These are phyloP conservation scores for Balearica regulorum DNA, from an alignment of 2,797 vertebrate genomes.

Conservation along the genomic window DNA sequence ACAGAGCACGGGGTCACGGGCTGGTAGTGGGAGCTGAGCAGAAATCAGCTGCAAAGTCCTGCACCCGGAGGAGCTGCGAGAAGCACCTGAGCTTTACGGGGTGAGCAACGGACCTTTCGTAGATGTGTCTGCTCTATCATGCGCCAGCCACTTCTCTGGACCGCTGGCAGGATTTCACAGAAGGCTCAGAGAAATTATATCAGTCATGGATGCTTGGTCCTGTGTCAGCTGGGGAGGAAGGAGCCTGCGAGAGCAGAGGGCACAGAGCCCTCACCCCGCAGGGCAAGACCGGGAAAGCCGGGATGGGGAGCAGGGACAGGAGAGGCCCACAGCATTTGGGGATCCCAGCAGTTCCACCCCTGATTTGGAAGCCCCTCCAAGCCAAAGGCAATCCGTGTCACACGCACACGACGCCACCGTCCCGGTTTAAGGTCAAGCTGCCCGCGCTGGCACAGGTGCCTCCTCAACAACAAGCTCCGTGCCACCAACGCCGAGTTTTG, in stretches of 20 bases:
- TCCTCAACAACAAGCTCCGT: not conserved
- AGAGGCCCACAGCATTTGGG: rapidly evolving
- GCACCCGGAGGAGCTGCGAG: not conserved
- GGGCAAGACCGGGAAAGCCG: not conserved
- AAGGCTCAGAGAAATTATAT: not conserved
- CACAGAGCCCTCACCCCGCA: not conserved
- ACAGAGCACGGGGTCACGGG: rapidly evolving
- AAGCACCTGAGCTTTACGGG: not conserved
- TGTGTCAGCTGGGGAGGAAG: not conserved
- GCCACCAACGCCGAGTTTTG: not conserved
- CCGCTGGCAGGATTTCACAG: not conserved
- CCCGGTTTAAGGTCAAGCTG: not conserved
- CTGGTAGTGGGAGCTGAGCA: not conserved
- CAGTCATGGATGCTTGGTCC: rapidly evolving
- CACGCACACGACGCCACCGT: rapidly evolving
- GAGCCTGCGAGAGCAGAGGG: not conserved
- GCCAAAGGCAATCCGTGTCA: rapidly evolving
- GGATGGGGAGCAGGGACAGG: not conserved
- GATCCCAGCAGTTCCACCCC: not conserved
- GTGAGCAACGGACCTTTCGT: not conserved
- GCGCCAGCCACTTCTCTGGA: not conserved
- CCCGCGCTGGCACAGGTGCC: not conserved
- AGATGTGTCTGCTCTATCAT: rapidly evolving
- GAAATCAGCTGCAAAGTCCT: not conserved
- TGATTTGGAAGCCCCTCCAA: rapidly evolving